Percentiles rank a stretch among this genome's conserved stretches.
phyloP scores from a whole-genome alignment of 2,888 invertebrate species.

The Pristionchus exspectatus region DNA sequence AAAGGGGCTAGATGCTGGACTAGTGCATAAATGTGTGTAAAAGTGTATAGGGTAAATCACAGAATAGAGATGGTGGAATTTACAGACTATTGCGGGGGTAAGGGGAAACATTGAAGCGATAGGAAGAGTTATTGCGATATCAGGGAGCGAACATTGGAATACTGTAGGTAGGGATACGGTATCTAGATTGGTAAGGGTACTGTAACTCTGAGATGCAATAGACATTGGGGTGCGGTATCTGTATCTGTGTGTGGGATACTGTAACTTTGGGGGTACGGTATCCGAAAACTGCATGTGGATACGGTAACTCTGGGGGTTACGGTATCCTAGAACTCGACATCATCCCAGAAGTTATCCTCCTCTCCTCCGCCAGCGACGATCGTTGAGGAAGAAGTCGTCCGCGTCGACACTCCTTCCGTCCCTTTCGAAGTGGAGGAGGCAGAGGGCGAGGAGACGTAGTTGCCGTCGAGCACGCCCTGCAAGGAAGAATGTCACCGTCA shows the following conservation, averaged over 20 bases:
- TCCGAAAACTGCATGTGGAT: not conserved
- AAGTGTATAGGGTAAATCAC: not conserved
- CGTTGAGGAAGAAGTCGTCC: not conserved
- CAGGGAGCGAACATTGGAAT: not conserved
- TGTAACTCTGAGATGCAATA: not conserved
- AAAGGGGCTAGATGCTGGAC: not conserved
- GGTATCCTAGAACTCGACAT: slow-evolving; percentile 7
- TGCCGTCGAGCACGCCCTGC: slow-evolving; percentile 1
- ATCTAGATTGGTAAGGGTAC: not conserved
- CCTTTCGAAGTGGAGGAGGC: not conserved
- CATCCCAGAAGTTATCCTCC: slow-evolving; percentile 32
- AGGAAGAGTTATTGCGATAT: not conserved
- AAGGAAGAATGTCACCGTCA: no score
- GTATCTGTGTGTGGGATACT: not conserved
- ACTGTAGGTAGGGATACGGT: not conserved
- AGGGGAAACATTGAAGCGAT: not conserved
- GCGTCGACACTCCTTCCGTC: not conserved
- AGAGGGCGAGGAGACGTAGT: not conserved
- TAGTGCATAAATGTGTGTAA: not conserved
- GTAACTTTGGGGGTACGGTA: no score
- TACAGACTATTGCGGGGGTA: not conserved
- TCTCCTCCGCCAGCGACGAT: not conserved
- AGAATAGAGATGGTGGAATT: not conserved
- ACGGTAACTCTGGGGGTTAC: not conserved
- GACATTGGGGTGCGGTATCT: not conserved